Percentiles rank a stretch among this genome's conserved stretches.
Evolutionary conservation across 2,797 vertebrate genomes (phyloP).

Genomic region (Ambastaia sidthimunki): DNA sequence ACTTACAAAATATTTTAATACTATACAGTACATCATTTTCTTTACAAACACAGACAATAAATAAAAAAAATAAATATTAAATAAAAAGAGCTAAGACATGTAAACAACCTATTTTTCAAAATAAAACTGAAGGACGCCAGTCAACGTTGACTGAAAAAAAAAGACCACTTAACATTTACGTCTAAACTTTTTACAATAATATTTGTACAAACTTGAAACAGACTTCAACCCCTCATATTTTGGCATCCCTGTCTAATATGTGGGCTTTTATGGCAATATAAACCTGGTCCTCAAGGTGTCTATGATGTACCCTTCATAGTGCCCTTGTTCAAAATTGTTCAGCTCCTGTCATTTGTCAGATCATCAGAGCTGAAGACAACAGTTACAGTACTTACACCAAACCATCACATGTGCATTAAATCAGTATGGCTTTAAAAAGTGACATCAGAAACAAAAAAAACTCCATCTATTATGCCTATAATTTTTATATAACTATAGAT

Average conservation of each 20-base stretch:
- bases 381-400: slow-evolving; percentile 5
- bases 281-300: slow-evolving; percentile 20
- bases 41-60: slow-evolving; percentile 69
- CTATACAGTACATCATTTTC: slow-evolving; percentile 44
- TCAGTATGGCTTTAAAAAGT: slow-evolving; percentile 42
- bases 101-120: slow-evolving; percentile 46
- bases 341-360: not conserved
- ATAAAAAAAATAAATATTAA: slow-evolving; percentile 87
- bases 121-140: slow-evolving; percentile 17
- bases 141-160: slow-evolving; percentile 20
- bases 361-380: slow-evolving; percentile 32
- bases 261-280: slow-evolving; percentile 8
- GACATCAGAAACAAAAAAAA: slow-evolving; percentile 8
- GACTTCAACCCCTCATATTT: slow-evolving; percentile 40
- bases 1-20: slow-evolving; percentile 41
- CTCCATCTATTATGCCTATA: slow-evolving; percentile 8
- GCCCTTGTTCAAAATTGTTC: not conserved
- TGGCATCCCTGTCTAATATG: slow-evolving; percentile 3
- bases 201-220: slow-evolving; percentile 19
- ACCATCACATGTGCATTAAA: slow-evolving; percentile 9
- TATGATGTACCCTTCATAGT: slow-evolving; percentile 21
- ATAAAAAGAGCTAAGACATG: slow-evolving; percentile 67
- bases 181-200: slow-evolving; percentile 23
- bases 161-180: slow-evolving; percentile 12
- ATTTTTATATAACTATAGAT: not conserved